Percentiles rank a stretch among this genome's conserved stretches.
These are phyloP conservation scores for Podabrus alpinus DNA, from an alignment of 2,888 invertebrate genomes.

Conservation along the genomic window DNA sequence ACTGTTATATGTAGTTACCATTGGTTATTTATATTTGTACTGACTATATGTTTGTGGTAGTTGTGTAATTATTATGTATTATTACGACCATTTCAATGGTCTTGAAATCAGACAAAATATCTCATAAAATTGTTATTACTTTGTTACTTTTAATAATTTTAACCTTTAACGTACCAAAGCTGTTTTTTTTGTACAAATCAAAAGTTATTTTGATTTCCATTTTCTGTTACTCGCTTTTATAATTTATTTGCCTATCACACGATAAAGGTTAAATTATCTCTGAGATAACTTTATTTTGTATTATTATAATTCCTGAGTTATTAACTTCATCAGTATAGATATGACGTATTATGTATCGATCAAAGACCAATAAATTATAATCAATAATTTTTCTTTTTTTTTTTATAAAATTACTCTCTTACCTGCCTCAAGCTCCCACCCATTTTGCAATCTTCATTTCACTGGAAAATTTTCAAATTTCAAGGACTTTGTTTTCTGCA, in stretches of 20 bases:
- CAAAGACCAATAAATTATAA: background rate
- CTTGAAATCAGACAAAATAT: background rate
- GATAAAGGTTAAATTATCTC: background rate
- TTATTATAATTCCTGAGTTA: background rate
- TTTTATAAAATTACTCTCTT: too few species aligned
- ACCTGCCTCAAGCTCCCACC: too few species aligned
- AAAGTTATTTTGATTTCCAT: background rate
- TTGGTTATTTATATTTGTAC: conserved; percentile 38
- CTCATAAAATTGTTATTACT: background rate
- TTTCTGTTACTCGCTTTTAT: background rate
- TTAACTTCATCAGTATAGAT: background rate
- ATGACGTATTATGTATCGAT: background rate
- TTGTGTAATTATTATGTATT: conserved; percentile 6
- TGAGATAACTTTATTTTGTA: background rate
- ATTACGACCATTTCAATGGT: background rate
- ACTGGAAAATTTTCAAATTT: too few species aligned
- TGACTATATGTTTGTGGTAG: conserved; percentile 34
- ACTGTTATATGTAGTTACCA: conserved; percentile 40
- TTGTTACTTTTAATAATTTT: background rate
- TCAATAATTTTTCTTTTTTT: background rate
- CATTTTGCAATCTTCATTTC: too few species aligned
- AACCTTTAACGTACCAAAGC: background rate
- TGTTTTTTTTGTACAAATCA: background rate
- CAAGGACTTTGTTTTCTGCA: too few species aligned
- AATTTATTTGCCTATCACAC: background rate